These are phyloP conservation scores for Busseola fusca DNA, from an alignment of 2,888 invertebrate species.

Conservation along the genomic window DNA sequence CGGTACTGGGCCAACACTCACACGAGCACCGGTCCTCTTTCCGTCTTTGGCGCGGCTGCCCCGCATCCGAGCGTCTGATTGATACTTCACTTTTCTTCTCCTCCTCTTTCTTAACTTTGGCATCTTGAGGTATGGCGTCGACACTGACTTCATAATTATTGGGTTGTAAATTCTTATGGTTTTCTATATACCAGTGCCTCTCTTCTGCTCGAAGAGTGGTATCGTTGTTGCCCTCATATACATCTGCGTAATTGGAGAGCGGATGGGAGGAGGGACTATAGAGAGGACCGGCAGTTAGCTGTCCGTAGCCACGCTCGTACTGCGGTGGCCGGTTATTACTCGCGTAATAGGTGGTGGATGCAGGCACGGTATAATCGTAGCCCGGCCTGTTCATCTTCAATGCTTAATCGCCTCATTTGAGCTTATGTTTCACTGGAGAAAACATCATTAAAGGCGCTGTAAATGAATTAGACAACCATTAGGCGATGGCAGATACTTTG, in stretches of 20 bases:
- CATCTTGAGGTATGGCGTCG: slow-evolving; percentile 83
- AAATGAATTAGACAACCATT: slow-evolving; percentile 59
- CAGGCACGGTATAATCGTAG: slow-evolving; percentile 87
- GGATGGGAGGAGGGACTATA: slow-evolving; percentile 86
- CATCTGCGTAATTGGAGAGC: slow-evolving; percentile 86
- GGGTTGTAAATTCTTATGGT: slow-evolving; percentile 85
- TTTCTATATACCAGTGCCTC: slow-evolving; percentile 88
- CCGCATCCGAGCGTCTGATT: slow-evolving; percentile 78
- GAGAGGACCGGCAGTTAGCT: slow-evolving; percentile 79
- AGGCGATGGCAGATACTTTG: slow-evolving; percentile 61
- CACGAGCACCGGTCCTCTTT: slow-evolving; percentile 87
- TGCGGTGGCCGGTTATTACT: slow-evolving; percentile 84
- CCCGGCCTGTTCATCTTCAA: slow-evolving; percentile 88
- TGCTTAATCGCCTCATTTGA: slow-evolving; percentile 85
- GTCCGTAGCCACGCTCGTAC: slow-evolving; percentile 85
- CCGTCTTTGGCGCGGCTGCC: slow-evolving; percentile 80
- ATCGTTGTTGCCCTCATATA: slow-evolving; percentile 88
- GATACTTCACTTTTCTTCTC: slow-evolving; percentile 84
- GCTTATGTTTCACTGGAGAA: slow-evolving; percentile 76
- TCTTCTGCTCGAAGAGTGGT: slow-evolving; percentile 87
- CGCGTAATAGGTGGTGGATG: slow-evolving; percentile 84
- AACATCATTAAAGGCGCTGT: slow-evolving; percentile 71
- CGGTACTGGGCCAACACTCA: slow-evolving; percentile 87
- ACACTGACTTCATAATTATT: slow-evolving; percentile 74
- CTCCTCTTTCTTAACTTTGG: slow-evolving; percentile 86